A percentile compares a stretch with the other conserved stretches of the same genome.
phyloP scores from a whole-genome alignment of 2,113 vertebrate genomes.

The Fregetta grallaria region DNA sequence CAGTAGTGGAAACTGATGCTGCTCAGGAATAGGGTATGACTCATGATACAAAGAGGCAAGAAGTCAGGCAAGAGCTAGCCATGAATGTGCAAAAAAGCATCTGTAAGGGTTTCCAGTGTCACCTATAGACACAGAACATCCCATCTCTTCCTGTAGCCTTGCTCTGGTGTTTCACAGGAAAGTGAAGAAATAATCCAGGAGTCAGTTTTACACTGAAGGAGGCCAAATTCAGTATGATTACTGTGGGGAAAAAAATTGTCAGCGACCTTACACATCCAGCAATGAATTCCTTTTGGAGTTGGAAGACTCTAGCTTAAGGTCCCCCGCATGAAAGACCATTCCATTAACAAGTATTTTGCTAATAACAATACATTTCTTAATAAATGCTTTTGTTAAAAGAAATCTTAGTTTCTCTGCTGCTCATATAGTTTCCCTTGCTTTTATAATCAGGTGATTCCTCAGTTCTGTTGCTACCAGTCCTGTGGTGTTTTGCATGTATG shows the following conservation, averaged over 20 bases:
- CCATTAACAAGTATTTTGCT: background rate
- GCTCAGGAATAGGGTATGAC: background rate
- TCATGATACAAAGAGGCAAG: background rate
- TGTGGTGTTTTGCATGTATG: background rate
- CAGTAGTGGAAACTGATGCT: background rate
- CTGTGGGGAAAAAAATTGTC: background rate
- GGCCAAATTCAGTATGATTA: background rate
- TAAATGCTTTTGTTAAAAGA: background rate
- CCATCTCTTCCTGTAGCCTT: background rate
- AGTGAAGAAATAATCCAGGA: background rate
- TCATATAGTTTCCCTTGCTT: background rate
- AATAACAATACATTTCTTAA: background rate
- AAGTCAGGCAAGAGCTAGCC: background rate
- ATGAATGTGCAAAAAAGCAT: background rate
- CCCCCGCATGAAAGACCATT: background rate
- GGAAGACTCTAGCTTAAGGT: background rate
- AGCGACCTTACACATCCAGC: background rate
- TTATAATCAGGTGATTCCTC: background rate
- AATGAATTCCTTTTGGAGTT: background rate
- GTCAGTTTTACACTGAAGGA: background rate
- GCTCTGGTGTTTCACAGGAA: background rate
- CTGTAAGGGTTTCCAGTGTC: background rate
- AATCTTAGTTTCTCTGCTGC: background rate
- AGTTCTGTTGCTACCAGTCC: background rate
- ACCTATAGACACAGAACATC: background rate